These are phyloP conservation scores for Petrocephalus zakoni DNA, from an alignment of 2,113 vertebrate genomes.

Conservation along the genomic window DNA sequence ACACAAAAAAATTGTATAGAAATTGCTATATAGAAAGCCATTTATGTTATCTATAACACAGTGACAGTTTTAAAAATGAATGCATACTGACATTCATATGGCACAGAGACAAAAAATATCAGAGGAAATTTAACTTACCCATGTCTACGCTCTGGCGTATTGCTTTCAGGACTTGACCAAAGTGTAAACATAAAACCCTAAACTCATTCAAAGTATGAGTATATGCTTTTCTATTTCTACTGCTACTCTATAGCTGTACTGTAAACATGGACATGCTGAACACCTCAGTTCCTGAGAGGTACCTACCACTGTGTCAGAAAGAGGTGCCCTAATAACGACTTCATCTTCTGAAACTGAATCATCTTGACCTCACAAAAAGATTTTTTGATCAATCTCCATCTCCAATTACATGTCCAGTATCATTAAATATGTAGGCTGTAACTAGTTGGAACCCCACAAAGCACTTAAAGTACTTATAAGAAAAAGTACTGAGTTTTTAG, in stretches of 20 bases:
- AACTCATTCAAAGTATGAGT: neutral
- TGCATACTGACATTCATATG: neutral
- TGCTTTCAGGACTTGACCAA: neutral
- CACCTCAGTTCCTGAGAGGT: too few species aligned
- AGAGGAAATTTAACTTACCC: neutral
- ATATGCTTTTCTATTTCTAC: neutral
- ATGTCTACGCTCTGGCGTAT: neutral
- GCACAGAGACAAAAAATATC: neutral
- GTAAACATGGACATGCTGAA: neutral
- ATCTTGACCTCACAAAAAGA: neutral
- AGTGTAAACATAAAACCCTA: neutral
- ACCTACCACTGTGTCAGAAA: neutral
- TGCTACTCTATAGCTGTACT: neutral
- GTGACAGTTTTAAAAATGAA: neutral
- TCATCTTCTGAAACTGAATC: neutral
- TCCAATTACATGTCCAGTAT: too few species aligned
- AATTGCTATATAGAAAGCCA: too few species aligned
- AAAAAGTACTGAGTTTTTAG: too few species aligned
- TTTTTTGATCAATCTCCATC: too few species aligned
- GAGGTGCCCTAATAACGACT: neutral
- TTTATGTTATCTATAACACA: too few species aligned
- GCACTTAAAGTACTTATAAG: too few species aligned
- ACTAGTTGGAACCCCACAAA: too few species aligned
- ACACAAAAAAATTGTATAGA: too few species aligned
- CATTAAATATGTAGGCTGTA: too few species aligned